phyloP scores from a whole-genome alignment of 1,140 invertebrate species.

The Apis dorsata region DNA sequence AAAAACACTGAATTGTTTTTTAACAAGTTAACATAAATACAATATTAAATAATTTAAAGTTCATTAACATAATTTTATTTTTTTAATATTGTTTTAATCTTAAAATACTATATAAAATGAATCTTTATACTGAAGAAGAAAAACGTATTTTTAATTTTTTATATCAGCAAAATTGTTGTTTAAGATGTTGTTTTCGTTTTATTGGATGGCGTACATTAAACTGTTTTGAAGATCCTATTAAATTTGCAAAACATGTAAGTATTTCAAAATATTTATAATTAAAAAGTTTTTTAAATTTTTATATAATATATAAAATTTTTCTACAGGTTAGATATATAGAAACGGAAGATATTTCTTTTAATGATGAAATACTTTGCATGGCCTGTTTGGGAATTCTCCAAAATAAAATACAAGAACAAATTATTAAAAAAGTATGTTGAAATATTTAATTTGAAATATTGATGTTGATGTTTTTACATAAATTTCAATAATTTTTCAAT shows the following conservation, averaged over 20 bases:
- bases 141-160: constrained; percentile 75
- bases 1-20: background rate
- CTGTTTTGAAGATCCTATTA: constrained; percentile 75
- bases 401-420: constrained; percentile 74
- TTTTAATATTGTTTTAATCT: background rate
- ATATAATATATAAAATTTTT: constrained; percentile 25
- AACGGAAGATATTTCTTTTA: constrained; percentile 37
- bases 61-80: background rate
- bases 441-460: constrained; percentile 8
- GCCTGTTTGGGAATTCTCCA: constrained; percentile 85
- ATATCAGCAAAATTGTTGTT: constrained; percentile 78
- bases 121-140: constrained; percentile 31
- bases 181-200: constrained; percentile 81
- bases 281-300: background rate
- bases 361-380: constrained; percentile 79
- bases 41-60: background rate
- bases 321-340: constrained; percentile 67
- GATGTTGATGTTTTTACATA: constrained; percentile 1
- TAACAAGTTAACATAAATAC: background rate
- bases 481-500: constrained; percentile 40
- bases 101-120: constrained; percentile 40
- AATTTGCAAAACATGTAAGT: constrained; percentile 73
- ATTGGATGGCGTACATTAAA: constrained; percentile 75
- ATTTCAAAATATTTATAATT: background rate
- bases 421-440: constrained; percentile 78